Percentiles rank a stretch among this genome's conserved stretches.
Evolutionary conservation across 2,888 invertebrate species (phyloP).

Genomic region (Pachymerium ferrugineum): DNA sequence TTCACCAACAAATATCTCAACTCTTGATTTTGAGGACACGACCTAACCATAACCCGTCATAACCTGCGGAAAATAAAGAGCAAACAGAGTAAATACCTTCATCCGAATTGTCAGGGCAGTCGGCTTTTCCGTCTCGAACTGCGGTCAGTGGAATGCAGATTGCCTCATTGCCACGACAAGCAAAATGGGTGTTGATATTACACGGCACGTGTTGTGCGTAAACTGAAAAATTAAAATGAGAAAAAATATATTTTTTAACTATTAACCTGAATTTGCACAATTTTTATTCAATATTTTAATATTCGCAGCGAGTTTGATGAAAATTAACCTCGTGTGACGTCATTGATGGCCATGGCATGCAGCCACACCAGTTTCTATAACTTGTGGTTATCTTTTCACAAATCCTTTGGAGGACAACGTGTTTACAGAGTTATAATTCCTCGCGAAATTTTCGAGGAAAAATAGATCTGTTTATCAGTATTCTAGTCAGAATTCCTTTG

Average conservation of each 20-base stretch:
- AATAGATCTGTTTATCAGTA: too few species aligned
- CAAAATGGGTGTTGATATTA: not conserved
- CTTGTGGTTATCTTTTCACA: not conserved
- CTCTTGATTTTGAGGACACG: conserved; percentile 23
- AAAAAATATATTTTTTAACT: not conserved
- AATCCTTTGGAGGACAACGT: not conserved
- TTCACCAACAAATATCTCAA: too few species aligned
- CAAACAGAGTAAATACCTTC: conserved; percentile 43
- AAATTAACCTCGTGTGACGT: not conserved
- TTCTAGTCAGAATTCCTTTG: too few species aligned
- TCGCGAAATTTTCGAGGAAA: too few species aligned
- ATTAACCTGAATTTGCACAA: not conserved
- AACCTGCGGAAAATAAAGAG: too few species aligned
- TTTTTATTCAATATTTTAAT: not conserved
- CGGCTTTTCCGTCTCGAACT: conserved; percentile 42
- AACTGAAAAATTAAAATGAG: not conserved
- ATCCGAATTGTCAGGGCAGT: conserved; percentile 46
- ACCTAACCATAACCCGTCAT: not conserved
- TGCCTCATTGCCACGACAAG: conserved; percentile 6
- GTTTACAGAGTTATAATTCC: not conserved
- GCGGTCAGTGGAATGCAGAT: conserved; percentile 40
- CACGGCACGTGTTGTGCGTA: not conserved
- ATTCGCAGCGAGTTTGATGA: too few species aligned
- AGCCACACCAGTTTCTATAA: too few species aligned
- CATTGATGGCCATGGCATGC: not conserved